Percentiles rank a stretch among this genome's conserved stretches.
These are phyloP conservation scores for Sebastes wilsoni DNA, from an alignment of 2,797 vertebrate species.

Conservation along the genomic window DNA sequence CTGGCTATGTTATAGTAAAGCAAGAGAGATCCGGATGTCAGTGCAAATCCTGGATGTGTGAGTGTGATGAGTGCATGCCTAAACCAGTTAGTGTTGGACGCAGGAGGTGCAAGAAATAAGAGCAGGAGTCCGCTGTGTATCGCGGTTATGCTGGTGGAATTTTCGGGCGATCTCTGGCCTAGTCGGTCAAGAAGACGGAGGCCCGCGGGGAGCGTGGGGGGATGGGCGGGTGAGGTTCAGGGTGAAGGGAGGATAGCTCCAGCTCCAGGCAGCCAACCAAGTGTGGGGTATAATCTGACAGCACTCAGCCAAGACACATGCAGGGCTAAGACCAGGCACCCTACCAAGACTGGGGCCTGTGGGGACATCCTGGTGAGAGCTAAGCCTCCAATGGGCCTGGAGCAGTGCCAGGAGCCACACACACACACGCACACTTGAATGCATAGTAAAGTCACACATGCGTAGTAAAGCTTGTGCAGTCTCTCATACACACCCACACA, in stretches of 20 bases:
- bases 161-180: slow-evolving; percentile 42
- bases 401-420: slow-evolving; percentile 56
- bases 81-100: slow-evolving; percentile 30
- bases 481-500: slow-evolving; percentile 42
- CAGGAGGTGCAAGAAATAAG: slow-evolving; percentile 10
- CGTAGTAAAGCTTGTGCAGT: slow-evolving; percentile 33
- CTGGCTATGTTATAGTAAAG: not conserved
- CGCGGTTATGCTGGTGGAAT: slow-evolving; percentile 27
- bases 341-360: slow-evolving; percentile 79
- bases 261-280: slow-evolving; percentile 75
- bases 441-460: slow-evolving; percentile 50
- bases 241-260: slow-evolving; percentile 52
- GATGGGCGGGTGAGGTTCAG: slow-evolving; percentile 6
- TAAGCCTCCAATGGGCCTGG: slow-evolving; percentile 77
- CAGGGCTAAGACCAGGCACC: slow-evolving; percentile 82
- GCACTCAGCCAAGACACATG: slow-evolving; percentile 77
- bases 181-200: slow-evolving; percentile 40
- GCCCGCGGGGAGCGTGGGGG: slow-evolving; percentile 4
- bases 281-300: slow-evolving; percentile 80
- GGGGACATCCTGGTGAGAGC: slow-evolving; percentile 81
- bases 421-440: slow-evolving; percentile 7
- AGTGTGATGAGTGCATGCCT: slow-evolving; percentile 16
- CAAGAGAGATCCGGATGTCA: slow-evolving; percentile 7
- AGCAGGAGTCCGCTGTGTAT: slow-evolving; percentile 3
- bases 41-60: slow-evolving; percentile 12